A percentile compares a stretch with the other conserved stretches of the same genome.
phyloP scores from a whole-genome alignment of 2,113 vertebrate genomes.

The Hippolais icterina region DNA sequence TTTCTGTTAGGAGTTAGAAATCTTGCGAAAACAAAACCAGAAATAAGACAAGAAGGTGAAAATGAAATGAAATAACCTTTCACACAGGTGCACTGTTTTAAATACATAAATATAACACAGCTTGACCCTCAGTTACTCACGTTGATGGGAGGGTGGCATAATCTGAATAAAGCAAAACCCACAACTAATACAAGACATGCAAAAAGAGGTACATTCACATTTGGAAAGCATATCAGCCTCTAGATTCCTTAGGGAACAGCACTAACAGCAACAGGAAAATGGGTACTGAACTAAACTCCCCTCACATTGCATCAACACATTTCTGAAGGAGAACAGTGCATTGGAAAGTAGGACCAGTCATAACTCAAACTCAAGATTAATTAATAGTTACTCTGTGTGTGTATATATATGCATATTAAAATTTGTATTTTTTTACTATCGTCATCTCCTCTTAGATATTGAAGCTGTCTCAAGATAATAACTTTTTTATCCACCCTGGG shows the following conservation, averaged over 20 bases:
- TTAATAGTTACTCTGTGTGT: background rate
- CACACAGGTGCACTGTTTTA: background rate
- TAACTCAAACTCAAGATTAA: background rate
- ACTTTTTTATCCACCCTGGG: background rate
- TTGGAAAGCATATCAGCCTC: background rate
- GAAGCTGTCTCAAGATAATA: background rate
- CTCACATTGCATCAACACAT: background rate
- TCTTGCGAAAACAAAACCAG: background rate
- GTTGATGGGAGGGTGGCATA: background rate
- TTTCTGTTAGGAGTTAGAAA: background rate
- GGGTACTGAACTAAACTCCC: background rate
- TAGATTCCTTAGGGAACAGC: background rate
- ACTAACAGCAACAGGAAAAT: background rate
- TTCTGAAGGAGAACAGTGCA: background rate
- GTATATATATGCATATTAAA: background rate
- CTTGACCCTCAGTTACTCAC: background rate
- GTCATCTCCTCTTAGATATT: background rate
- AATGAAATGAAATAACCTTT: background rate
- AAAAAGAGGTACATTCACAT: background rate
- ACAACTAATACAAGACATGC: background rate
- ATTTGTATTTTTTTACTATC: background rate
- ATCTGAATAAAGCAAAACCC: background rate
- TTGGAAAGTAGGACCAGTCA: background rate
- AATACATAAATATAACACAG: background rate
- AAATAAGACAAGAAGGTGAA: background rate